Evolutionary conservation across 2,888 invertebrate genomes (phyloP), one percentile per base, ranked within the genome.

Genomic region (Ectemnius continuus): DNA sequence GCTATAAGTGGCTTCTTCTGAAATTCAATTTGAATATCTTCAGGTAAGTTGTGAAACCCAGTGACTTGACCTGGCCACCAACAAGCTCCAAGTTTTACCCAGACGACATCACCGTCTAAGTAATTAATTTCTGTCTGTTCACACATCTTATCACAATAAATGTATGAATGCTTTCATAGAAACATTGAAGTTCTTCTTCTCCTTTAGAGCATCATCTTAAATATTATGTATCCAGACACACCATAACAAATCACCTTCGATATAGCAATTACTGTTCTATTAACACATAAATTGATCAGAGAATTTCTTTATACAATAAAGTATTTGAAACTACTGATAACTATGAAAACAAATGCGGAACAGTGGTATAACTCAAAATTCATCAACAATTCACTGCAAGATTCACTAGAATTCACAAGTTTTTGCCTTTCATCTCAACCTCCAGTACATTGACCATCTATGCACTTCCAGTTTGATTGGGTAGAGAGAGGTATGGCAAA

Each of bases 61-160:
- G 94, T 93, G 74, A 97, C 96, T 90, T 95, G 95, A 13, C 96
- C 96, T 28, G 97, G 97, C 97, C 97, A 97, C 96, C 96, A 97
- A 86, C 94, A 94, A 56, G 94, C 93, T 52, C 95, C 95, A 76
- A 96, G 91, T 91, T 96, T 97, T 20, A 96, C 96, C 97, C 97
- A 97, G 78, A 97, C 97, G 85, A 96, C 92, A 86, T 97, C 96
- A 66, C 95, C 95, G 84, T 95, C 94, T 85, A 93, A 92, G 91
- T 95, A 95, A 87, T 90, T 92, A 83, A 93, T 92, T 92, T 94
- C 93, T 85, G 93, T 93, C 91, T 94, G 94, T 86, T 95, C 95
- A 92, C 94, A 94, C 95, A 95, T 95, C 91, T 88, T 91, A 58
- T 26, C 58, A 59, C 56, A 65, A 6, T 82, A 68, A 63, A 61